Conservation (phyloP, 1,140 invertebrate genomes). For the Agrilus planipennis region DNA sequence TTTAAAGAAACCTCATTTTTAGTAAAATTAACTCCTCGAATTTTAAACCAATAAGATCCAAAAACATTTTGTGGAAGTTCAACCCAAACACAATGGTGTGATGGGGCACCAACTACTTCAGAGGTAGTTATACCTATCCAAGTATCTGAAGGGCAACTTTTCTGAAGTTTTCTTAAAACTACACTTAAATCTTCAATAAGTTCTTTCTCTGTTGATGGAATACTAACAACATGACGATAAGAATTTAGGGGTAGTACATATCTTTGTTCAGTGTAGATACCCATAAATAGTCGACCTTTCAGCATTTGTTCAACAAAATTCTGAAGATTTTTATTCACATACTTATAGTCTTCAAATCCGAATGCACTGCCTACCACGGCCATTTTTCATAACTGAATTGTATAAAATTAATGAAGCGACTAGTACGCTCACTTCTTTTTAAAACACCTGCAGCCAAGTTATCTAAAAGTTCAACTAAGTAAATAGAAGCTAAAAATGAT, state of each 20-base stretch:
- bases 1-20: constrained; percentile 3
- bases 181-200: constrained; percentile 3
- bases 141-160: background rate
- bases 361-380: too few relatives aligned
- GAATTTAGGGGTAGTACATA: constrained; percentile 5
- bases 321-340: constrained; percentile 2
- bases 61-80: constrained; percentile 6
- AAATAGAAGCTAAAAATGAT: too few relatives aligned
- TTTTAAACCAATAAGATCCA: constrained; percentile 9
- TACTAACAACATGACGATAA: constrained; percentile 9
- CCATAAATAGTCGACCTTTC: constrained; percentile 9
- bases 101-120: constrained; percentile 4
- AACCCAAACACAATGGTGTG: constrained; percentile 5
- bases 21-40: constrained; percentile 4
- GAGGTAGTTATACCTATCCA: constrained; percentile 10
- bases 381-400: too few relatives aligned
- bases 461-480: too few relatives aligned
- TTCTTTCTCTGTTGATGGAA: constrained; percentile 5
- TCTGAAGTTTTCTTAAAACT: constrained; percentile 4
- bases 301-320: constrained; percentile 10
- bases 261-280: constrained; percentile 6
- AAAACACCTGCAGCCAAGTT: too few relatives aligned
- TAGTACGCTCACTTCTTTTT: too few relatives aligned
- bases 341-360: background rate
- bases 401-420: too few relatives aligned